Percentiles rank a stretch among this genome's conserved stretches.
Evolutionary conservation across 2,797 vertebrate genomes (phyloP).

Genomic region (Fringilla coelebs): DNA sequence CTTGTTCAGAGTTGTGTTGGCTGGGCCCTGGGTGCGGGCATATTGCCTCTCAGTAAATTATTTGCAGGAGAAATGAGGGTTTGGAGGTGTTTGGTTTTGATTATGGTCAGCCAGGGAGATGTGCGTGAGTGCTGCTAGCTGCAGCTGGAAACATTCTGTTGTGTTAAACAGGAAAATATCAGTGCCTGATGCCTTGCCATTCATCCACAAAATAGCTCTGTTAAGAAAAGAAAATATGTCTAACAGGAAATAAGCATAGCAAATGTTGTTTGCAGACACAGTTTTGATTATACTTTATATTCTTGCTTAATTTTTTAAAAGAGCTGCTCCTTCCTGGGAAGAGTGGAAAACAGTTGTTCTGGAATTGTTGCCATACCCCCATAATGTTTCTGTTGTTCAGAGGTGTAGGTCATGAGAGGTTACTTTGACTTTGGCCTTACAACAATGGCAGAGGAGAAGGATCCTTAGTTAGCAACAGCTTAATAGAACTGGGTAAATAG

Average conservation of each 20-base stretch:
- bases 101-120: not conserved
- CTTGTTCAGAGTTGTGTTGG: not conserved
- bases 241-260: not conserved
- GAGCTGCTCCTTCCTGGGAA: not conserved
- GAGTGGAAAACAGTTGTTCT: not conserved
- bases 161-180: not conserved
- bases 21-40: not conserved
- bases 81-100: not conserved
- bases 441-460: not conserved
- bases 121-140: not conserved
- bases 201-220: not conserved
- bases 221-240: not conserved
- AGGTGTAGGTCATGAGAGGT: not conserved
- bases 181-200: not conserved
- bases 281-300: not conserved
- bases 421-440: not conserved
- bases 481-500: not conserved
- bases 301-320: not conserved
- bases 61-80: not conserved
- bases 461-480: not conserved
- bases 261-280: not conserved
- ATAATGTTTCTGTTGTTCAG: not conserved
- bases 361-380: not conserved
- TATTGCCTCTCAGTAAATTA: not conserved
- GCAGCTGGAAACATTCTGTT: not conserved